phyloP scores from a whole-genome alignment of 2,797 vertebrate genomes.

The Austrolebias charrua region DNA sequence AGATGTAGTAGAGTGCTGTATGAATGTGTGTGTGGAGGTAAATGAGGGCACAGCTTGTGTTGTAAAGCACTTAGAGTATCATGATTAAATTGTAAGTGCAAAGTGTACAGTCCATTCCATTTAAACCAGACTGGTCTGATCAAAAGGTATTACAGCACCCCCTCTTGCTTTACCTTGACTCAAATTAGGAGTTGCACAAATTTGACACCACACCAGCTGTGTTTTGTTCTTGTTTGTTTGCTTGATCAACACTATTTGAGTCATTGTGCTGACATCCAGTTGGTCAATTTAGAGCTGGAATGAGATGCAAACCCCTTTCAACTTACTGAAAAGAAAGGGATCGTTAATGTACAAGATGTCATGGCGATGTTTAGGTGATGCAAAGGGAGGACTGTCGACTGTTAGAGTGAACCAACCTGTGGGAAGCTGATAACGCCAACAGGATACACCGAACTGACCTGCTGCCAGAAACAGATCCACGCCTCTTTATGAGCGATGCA shows the following conservation, averaged over 20 bases:
- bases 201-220: too few relatives aligned
- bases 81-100: too few relatives aligned
- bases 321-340: neutral
- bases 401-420: conserved; percentile 6
- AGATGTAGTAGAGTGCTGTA: too few relatives aligned
- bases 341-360: neutral
- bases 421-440: conserved; percentile 32
- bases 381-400: neutral
- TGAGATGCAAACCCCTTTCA: conserved; percentile 1
- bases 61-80: too few relatives aligned
- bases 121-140: neutral
- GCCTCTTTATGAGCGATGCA: neutral
- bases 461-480: conserved; percentile 6
- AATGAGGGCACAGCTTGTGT: too few relatives aligned
- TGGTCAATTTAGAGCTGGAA: neutral
- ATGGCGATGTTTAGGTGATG: neutral
- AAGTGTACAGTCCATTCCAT: too few relatives aligned
- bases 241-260: neutral
- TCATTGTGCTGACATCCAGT: too few relatives aligned
- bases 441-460: conserved; percentile 18
- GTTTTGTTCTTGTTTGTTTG: neutral
- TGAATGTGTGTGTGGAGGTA: too few relatives aligned
- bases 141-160: neutral
- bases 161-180: neutral
- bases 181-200: too few relatives aligned